Percentiles rank a stretch among this genome's conserved stretches.
These are phyloP conservation scores for Entomobrya multifasciata DNA, from an alignment of 2,888 invertebrate species.

Conservation along the genomic window DNA sequence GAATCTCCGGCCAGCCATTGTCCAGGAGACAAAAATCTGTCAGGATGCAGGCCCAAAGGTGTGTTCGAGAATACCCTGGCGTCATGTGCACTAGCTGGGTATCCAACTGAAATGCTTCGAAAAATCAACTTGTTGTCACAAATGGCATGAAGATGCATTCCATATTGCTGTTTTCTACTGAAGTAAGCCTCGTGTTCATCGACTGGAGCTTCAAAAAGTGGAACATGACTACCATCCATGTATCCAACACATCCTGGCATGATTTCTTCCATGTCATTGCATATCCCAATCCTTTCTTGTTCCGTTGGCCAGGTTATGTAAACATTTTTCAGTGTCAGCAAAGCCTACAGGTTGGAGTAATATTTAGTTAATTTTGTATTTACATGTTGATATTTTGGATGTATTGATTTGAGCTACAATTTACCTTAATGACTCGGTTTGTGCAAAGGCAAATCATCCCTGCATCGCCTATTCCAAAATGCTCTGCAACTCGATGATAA, in stretches of 20 bases:
- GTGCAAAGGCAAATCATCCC: constrained; percentile 7
- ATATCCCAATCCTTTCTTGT: background rate
- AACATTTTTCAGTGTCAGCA: background rate
- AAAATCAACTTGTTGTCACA: constrained; percentile 45
- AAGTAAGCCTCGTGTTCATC: constrained; percentile 65
- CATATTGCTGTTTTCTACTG: constrained; percentile 63
- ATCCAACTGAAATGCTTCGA: constrained; percentile 36
- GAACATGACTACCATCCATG: constrained; percentile 57
- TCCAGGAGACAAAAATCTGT: background rate
- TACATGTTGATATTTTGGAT: no score
- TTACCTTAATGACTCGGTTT: constrained; percentile 32
- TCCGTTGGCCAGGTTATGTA: constrained; percentile 25
- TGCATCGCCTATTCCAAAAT: constrained; percentile 51
- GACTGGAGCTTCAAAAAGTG: constrained; percentile 41
- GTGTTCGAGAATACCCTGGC: constrained; percentile 35
- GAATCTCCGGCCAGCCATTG: constrained; percentile 60
- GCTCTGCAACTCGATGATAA: background rate
- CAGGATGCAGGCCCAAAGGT: background rate
- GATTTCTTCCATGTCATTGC: constrained; percentile 24
- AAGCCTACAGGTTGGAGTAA: constrained; percentile 30
- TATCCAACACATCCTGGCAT: constrained; percentile 62
- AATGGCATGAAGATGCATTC: constrained; percentile 54
- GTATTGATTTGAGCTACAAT: no score
- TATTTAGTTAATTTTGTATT: background rate
- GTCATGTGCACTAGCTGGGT: constrained; percentile 52